Conservation (phyloP, 2,888 invertebrate genomes). For the Hypena proboscidalis region DNA sequence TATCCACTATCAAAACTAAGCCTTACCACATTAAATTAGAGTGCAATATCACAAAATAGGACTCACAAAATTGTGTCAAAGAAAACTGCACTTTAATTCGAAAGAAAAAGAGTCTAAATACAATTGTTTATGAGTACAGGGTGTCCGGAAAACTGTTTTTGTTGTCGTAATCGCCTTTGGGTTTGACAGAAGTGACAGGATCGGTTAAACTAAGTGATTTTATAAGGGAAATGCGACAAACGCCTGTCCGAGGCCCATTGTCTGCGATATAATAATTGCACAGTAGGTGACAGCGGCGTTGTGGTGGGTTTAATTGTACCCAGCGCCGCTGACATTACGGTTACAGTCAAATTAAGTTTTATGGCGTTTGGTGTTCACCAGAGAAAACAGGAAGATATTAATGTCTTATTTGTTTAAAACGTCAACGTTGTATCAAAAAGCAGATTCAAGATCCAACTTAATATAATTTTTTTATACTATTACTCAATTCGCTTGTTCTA, state of each 20-base stretch:
- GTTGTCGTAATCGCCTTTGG: conserved; percentile 54
- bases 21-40: conserved; percentile 18
- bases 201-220: conserved; percentile 67
- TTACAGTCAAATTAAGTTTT: background rate
- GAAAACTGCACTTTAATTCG: conserved; percentile 21
- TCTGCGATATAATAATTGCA: conserved; percentile 42
- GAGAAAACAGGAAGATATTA: no score
- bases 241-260: conserved; percentile 44
- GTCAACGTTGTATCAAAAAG: no score
- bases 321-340: background rate
- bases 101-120: conserved; percentile 14
- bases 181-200: conserved; percentile 56
- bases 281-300: conserved; percentile 33
- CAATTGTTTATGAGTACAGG: conserved; percentile 11
- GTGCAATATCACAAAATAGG: conserved; percentile 27
- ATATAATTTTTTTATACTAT: no score
- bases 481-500: no score
- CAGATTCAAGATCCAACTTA: no score
- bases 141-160: conserved; percentile 52
- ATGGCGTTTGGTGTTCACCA: no score
- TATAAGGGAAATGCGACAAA: conserved; percentile 53
- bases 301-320: conserved; percentile 14
- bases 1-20: conserved; percentile 24
- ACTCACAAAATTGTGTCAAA: background rate
- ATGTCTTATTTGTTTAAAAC: no score